Base-by-base conservation (phyloP, 2,888 invertebrate genomes). In the Malthinus flaveolus region DNA sequence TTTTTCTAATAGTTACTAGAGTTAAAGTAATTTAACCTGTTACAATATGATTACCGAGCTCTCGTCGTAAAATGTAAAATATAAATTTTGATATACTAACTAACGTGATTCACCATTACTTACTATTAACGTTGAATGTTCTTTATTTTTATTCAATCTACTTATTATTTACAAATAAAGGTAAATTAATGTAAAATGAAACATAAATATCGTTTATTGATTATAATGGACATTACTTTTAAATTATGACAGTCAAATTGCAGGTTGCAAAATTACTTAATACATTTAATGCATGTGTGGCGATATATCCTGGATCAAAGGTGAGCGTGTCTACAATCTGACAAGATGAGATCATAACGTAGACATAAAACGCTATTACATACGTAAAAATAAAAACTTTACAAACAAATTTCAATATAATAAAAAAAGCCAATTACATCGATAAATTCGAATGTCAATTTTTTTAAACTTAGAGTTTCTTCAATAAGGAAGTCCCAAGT, bases 1-100 rank as follows among this genome's bases (percentile, higher is more conserved):
- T 65, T 66, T 66, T 66, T 66, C 63, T 66, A 65, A 66, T 66
- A 63, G 66, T 56, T 59, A 58, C 60, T 47, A 52, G 57, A 47
- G 53, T 54, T 56, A 49, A 50, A 51, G 57, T 50, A 61, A 61
- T 61, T 61, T 54, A 34, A 51, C 51, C 50, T 45, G 51, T 59
- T 51, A 49, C 48, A 55, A 46, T 53, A 53, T 50, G 46, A 46
- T 58, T 55, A 42, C 47, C 23, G 15, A 42, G 32, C 45, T 49
- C 33, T 42, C 44, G 11, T 49, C 56, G 45, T 45, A 34, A 23
- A 23, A 23, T 23, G 5, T 23, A 23, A 23, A 23, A 3, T 23
- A 3, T 23, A 23, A 23, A 3, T 23, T 23, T 23, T 23, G 23
- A 23, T 23, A 5, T 23, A 23, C 23, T 23, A 23, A 23, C 23